Evolutionary conservation across 2,888 invertebrate species (phyloP), one percentile per base, ranked within the genome.

Genomic region (Drosophila stalkeri): DNA sequence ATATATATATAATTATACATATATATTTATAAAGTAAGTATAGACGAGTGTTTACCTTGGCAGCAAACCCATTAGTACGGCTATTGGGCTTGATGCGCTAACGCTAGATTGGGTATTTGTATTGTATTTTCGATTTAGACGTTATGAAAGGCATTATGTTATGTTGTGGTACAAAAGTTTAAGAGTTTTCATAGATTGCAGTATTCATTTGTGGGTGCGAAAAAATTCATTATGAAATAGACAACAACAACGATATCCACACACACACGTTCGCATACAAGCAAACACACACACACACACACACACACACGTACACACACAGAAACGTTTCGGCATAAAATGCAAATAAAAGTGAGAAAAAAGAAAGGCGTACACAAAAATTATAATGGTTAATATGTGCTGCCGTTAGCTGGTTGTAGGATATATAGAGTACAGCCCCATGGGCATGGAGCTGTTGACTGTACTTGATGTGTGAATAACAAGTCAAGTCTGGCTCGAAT

Each of bases 31-130:
- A 56, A 16, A 59, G 37, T 41, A 52, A 65, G 64, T 77, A 35
- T 51, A 63, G 57, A 56, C 77, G 75, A 75, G 64, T 79, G 95
- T 94, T 96, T 98, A 98, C 98, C 98, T 98, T 96, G 97, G 96
- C 94, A 97, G 94, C 93, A 97, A 95, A 95, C 97, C 96, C 95
- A 97, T 97, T 96, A 97, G 96, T 95, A 96, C 97, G 94, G 97
- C 97, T 95, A 98, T 97, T 94, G 97, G 97, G 94, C 96, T 96
- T 93, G 93, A 93, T 94, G 97, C 97, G 94, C 96, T 96, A 92
- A 93, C 91, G 94, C 95, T 95, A 95, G 94, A 94, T 93, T 93
- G 68, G 77, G 81, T 75, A 57, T 88, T 81, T 74, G 60, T 83
- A 61, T 57, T 54, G 64, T 77, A 69, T 72, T 23, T 68, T 89